These are phyloP conservation scores for Nemapogon koenigi DNA, from an alignment of 2,888 invertebrate genomes.

Conservation along the genomic window DNA sequence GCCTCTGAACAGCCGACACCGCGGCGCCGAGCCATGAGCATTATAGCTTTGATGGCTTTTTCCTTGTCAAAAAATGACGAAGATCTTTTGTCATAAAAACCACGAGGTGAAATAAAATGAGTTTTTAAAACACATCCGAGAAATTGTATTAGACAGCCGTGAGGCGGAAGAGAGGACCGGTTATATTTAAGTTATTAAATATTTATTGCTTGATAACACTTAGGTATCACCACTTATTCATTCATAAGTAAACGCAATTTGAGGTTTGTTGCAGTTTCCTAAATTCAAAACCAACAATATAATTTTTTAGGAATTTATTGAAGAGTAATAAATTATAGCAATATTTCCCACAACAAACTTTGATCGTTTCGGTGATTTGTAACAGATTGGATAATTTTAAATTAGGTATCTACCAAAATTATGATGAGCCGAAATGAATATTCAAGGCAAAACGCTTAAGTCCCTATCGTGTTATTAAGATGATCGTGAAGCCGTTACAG, in stretches of 20 bases:
- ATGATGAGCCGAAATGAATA: slow-evolving; percentile 60
- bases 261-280: no score
- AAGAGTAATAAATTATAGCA: slow-evolving; percentile 40
- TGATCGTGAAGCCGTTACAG: slow-evolving; percentile 58
- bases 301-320: no score
- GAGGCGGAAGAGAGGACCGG: no score
- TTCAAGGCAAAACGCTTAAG: slow-evolving; percentile 59
- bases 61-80: slow-evolving; percentile 65
- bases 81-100: slow-evolving; percentile 58
- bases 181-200: no score
- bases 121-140: slow-evolving; percentile 12
- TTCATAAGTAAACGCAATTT: no score
- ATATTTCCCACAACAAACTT: slow-evolving; percentile 11
- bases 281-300: no score
- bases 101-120: slow-evolving; percentile 49
- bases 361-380: slow-evolving; percentile 1
- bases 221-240: no score
- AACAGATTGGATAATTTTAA: slow-evolving; percentile 49
- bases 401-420: slow-evolving; percentile 58
- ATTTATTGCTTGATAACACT: no score
- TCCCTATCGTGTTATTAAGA: slow-evolving; percentile 53
- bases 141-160: slow-evolving; percentile 5
- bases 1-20: slow-evolving; percentile 28
- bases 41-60: slow-evolving; percentile 63
- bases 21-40: slow-evolving; percentile 49